phyloP scores from a whole-genome alignment of 2,888 invertebrate species.

The Thalpophila matura region DNA sequence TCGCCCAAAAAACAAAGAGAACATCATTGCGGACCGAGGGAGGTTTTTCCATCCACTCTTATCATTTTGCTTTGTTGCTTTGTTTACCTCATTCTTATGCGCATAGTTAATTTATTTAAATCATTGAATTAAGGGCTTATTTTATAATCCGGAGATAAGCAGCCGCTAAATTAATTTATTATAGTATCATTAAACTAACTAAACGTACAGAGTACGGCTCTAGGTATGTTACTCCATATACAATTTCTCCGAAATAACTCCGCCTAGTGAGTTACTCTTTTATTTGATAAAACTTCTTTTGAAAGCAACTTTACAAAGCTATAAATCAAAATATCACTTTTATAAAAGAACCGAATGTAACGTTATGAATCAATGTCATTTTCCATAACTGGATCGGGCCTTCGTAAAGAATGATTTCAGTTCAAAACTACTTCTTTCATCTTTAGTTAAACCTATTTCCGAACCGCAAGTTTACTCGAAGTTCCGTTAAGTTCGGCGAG shows the following conservation, averaged over 20 bases:
- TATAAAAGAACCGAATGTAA: slow-evolving; percentile 60
- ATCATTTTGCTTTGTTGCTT: slow-evolving; percentile 69
- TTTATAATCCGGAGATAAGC: slow-evolving; percentile 63
- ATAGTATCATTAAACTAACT: slow-evolving; percentile 34
- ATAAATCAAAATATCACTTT: slow-evolving; percentile 57
- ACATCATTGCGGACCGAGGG: slow-evolving; percentile 70
- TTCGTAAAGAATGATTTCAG: slow-evolving; percentile 80
- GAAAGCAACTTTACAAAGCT: slow-evolving; percentile 40
- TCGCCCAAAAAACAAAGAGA: slow-evolving; percentile 79
- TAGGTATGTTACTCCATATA: neutral
- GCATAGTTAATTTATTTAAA: slow-evolving; percentile 74
- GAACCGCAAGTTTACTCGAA: slow-evolving; percentile 80
- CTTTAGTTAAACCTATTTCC: slow-evolving; percentile 84
- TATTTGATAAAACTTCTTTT: slow-evolving; percentile 43
- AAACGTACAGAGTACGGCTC: slow-evolving; percentile 11
- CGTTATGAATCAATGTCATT: slow-evolving; percentile 82
- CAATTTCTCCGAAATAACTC: slow-evolving; percentile 6
- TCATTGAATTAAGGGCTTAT: slow-evolving; percentile 61
- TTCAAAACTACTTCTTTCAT: slow-evolving; percentile 82
- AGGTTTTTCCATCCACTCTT: slow-evolving; percentile 68
- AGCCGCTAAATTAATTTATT: slow-evolving; percentile 50
- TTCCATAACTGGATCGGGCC: slow-evolving; percentile 74
- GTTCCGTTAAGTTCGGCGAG: slow-evolving; percentile 77
- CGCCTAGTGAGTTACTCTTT: slow-evolving; percentile 7
- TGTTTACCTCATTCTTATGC: slow-evolving; percentile 75